phyloP scores from a whole-genome alignment of 2,888 invertebrate species.

The Oscheius sp. region DNA sequence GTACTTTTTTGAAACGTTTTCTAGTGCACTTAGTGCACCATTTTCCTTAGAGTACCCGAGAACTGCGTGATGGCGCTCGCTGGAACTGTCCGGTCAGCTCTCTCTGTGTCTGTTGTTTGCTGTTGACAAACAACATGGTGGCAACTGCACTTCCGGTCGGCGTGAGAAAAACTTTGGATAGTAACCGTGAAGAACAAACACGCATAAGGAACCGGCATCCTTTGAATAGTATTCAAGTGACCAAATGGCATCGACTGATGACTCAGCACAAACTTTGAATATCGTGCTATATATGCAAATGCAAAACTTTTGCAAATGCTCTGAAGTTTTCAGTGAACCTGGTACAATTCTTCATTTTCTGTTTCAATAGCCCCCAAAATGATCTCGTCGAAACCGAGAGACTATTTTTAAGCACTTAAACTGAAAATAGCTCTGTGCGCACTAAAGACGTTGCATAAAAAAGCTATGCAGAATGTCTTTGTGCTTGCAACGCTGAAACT shows the following conservation, averaged over 20 bases:
- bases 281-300: too few relatives aligned
- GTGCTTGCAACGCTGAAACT: too few relatives aligned
- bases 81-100: conserved; percentile 29
- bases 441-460: background rate
- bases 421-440: background rate
- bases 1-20: background rate
- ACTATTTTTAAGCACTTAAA: too few relatives aligned
- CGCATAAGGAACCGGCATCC: conserved; percentile 31
- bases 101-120: conserved; percentile 6
- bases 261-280: too few relatives aligned
- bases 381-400: too few relatives aligned
- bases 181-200: conserved; percentile 38
- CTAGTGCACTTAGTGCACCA: background rate
- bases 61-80: conserved; percentile 15
- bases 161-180: conserved; percentile 32
- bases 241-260: too few relatives aligned
- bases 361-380: too few relatives aligned
- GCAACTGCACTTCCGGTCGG: conserved; percentile 35
- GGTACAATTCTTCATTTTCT: too few relatives aligned
- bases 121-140: conserved; percentile 33
- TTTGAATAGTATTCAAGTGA: too few relatives aligned
- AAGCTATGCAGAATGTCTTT: too few relatives aligned
- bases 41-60: background rate
- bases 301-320: too few relatives aligned
- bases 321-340: too few relatives aligned